Percentiles rank a stretch among this genome's conserved stretches.
Conservation (phyloP, 2,888 invertebrate genomes). For the Noctuana brunneofusca region DNA sequence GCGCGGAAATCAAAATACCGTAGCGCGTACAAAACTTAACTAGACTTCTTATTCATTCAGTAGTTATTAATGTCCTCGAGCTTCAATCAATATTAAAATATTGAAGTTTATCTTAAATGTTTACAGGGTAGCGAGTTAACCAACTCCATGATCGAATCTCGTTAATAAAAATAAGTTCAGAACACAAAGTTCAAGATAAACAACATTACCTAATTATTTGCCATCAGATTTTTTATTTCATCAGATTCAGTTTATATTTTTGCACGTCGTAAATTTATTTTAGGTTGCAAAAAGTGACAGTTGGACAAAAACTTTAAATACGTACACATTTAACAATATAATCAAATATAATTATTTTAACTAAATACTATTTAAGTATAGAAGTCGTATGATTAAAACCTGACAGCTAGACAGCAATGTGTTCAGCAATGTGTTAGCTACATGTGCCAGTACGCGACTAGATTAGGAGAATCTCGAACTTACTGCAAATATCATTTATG, state of each 20-base stretch:
- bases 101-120: not conserved
- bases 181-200: slow-evolving; percentile 18
- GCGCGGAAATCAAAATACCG: too few relatives aligned
- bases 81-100: not conserved
- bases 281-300: slow-evolving; percentile 5
- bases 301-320: slow-evolving; percentile 1
- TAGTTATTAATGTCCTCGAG: too few relatives aligned
- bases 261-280: not conserved
- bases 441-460: too few relatives aligned
- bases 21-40: too few relatives aligned
- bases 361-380: not conserved
- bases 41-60: too few relatives aligned
- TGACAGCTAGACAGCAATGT: too few relatives aligned
- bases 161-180: slow-evolving; percentile 8
- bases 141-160: slow-evolving; percentile 2
- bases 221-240: slow-evolving; percentile 4
- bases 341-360: slow-evolving; percentile 8
- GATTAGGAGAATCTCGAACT: too few relatives aligned
- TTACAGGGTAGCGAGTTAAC: not conserved
- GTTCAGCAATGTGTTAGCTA: too few relatives aligned
- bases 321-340: slow-evolving; percentile 10
- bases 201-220: slow-evolving; percentile 1
- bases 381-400: too few relatives aligned
- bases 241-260: not conserved
- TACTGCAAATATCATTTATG: too few relatives aligned